These are phyloP conservation scores for Fistularia tabacaria DNA, from an alignment of 2,797 vertebrate genomes.

Conservation along the genomic window DNA sequence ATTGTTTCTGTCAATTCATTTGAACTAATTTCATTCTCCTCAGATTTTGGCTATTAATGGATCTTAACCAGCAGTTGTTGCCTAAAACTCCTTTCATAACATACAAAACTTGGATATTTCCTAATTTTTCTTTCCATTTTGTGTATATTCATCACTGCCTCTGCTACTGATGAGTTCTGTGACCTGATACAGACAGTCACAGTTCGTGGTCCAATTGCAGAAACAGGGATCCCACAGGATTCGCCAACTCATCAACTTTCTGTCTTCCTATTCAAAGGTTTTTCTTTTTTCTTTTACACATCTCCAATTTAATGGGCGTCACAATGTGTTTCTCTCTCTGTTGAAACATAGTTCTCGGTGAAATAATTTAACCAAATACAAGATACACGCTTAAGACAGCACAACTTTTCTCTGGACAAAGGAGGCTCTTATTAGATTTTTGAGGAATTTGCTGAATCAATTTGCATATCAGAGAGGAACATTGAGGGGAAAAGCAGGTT, in stretches of 20 bases:
- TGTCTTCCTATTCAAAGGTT: background rate
- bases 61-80: too few species aligned
- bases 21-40: too few species aligned
- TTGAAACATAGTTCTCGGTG: too few species aligned
- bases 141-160: background rate
- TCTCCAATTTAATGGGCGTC: too few species aligned
- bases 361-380: too few species aligned
- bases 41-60: too few species aligned
- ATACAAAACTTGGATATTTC: too few species aligned
- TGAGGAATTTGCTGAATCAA: constrained; percentile 31
- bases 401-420: constrained; percentile 23
- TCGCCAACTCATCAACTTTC: constrained; percentile 4
- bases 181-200: constrained; percentile 3
- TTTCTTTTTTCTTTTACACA: too few species aligned
- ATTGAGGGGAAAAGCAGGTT: constrained; percentile 15
- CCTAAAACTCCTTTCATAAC: too few species aligned
- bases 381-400: background rate
- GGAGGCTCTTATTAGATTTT: constrained; percentile 50
- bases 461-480: constrained; percentile 44
- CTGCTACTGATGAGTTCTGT: constrained; percentile 13
- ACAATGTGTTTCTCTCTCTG: too few species aligned
- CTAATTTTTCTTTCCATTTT: too few species aligned
- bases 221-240: constrained; percentile 17
- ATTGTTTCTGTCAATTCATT: too few species aligned
- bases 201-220: constrained; percentile 1